phyloP scores from a whole-genome alignment of 2,797 vertebrate species.

The Iguana delicatissima region DNA sequence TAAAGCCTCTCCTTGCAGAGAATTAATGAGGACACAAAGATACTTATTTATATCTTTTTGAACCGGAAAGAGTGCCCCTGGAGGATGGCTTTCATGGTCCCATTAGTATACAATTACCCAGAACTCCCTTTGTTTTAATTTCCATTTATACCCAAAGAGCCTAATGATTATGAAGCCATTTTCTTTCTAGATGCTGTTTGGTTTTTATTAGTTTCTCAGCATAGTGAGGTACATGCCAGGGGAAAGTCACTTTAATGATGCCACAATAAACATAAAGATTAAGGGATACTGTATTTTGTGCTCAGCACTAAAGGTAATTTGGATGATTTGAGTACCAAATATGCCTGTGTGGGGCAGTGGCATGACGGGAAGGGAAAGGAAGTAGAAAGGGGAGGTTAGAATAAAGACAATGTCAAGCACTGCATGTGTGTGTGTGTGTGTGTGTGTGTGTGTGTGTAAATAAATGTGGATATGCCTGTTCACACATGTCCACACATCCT shows the following conservation, averaged over 20 bases:
- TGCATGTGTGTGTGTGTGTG: not conserved
- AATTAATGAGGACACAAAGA: constrained; percentile 29
- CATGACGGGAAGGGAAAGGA: not conserved
- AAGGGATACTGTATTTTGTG: not conserved
- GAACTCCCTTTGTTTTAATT: constrained; percentile 45
- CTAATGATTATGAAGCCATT: constrained; percentile 38
- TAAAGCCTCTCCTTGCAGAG: not conserved
- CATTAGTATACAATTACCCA: constrained; percentile 45
- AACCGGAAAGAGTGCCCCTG: constrained; percentile 36
- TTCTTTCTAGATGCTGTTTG: constrained; percentile 27
- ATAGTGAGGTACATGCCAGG: constrained; percentile 14
- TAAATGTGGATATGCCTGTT: too few relatives aligned
- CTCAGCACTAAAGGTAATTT: not conserved
- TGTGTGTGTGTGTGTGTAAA: not conserved
- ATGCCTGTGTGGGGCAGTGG: not conserved
- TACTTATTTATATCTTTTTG: constrained; percentile 32
- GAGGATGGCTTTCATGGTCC: constrained; percentile 21
- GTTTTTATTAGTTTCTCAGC: constrained; percentile 37
- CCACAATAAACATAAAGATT: not conserved
- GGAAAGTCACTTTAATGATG: constrained; percentile 26
- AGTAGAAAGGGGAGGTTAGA: not conserved
- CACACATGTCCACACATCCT: too few relatives aligned
- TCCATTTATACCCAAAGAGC: constrained; percentile 39
- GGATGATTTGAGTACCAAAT: not conserved
- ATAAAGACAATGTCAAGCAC: not conserved